Conservation (phyloP, 2,888 invertebrate species). For the Acrocyrtus sp. region DNA sequence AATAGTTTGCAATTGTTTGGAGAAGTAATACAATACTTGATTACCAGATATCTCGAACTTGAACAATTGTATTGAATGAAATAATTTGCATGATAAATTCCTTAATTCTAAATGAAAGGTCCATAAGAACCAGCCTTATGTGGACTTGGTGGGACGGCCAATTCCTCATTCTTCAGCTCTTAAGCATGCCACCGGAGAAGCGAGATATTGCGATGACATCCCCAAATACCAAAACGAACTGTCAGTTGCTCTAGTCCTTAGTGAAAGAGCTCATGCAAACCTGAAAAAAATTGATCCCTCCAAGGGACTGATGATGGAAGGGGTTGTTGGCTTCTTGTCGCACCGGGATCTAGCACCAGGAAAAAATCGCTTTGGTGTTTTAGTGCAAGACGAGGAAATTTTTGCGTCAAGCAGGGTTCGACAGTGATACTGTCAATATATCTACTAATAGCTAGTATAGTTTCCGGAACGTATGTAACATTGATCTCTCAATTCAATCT, state of each 20-base stretch:
- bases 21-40: slow-evolving; percentile 2
- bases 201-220: slow-evolving; percentile 87
- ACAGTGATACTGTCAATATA: not conserved
- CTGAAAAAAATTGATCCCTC: slow-evolving; percentile 79
- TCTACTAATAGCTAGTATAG: not conserved
- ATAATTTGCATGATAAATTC: no score
- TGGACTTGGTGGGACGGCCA: slow-evolving; percentile 85
- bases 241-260: slow-evolving; percentile 82
- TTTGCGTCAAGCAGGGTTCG: slow-evolving; percentile 59
- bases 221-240: slow-evolving; percentile 80
- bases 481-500: not conserved
- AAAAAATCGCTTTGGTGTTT: slow-evolving; percentile 52
- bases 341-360: slow-evolving; percentile 70
- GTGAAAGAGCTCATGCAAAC: slow-evolving; percentile 84
- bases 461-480: not conserved
- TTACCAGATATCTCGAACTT: no score
- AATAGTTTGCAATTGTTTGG: slow-evolving; percentile 24
- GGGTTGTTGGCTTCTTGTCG: slow-evolving; percentile 84
- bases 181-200: slow-evolving; percentile 79
- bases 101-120: no score
- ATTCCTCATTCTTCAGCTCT: slow-evolving; percentile 83
- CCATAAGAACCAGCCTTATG: slow-evolving; percentile 53
- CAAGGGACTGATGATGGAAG: slow-evolving; percentile 78
- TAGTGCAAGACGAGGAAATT: slow-evolving; percentile 59
- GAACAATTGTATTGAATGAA: no score